phyloP scores from a whole-genome alignment of 2,888 invertebrate genomes.

The Eupelmus urozonus region DNA sequence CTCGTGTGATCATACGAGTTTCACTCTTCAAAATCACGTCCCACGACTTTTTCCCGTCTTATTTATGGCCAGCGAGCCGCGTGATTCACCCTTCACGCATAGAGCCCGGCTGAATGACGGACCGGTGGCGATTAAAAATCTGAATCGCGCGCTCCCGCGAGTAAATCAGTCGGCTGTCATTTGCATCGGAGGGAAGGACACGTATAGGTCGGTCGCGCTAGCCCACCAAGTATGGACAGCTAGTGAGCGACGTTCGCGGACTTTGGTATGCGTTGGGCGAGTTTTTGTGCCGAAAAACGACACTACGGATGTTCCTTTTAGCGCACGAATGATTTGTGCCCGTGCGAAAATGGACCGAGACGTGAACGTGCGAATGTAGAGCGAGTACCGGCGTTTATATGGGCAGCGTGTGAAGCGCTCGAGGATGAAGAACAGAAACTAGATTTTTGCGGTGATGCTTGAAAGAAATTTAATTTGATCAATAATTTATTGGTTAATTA shows the following conservation, averaged over 20 bases:
- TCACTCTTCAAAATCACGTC: constrained; percentile 19
- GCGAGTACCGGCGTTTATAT: not conserved
- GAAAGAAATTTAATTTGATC: not conserved
- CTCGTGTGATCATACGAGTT: too few species aligned
- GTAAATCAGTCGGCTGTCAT: constrained; percentile 74
- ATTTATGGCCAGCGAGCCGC: constrained; percentile 15
- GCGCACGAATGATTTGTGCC: constrained; percentile 71
- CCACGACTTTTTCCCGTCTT: constrained; percentile 11
- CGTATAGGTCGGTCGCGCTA: constrained; percentile 25
- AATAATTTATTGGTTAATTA: too few species aligned
- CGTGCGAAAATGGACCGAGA: constrained; percentile 71
- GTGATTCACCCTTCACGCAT: not conserved
- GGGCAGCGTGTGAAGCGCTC: not conserved
- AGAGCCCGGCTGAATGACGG: constrained; percentile 41
- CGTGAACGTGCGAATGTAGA: constrained; percentile 57
- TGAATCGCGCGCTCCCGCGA: constrained; percentile 53
- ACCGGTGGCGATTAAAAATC: constrained; percentile 67
- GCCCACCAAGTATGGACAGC: constrained; percentile 48
- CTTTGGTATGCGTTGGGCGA: constrained; percentile 71
- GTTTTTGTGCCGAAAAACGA: constrained; percentile 70
- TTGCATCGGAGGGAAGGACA: constrained; percentile 67
- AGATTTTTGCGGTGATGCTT: constrained; percentile 5
- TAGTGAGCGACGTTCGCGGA: constrained; percentile 50
- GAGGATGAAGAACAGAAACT: not conserved
- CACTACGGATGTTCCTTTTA: not conserved